Conservation (phyloP, 2,797 vertebrate species). For the Denticeps clupeoides region DNA sequence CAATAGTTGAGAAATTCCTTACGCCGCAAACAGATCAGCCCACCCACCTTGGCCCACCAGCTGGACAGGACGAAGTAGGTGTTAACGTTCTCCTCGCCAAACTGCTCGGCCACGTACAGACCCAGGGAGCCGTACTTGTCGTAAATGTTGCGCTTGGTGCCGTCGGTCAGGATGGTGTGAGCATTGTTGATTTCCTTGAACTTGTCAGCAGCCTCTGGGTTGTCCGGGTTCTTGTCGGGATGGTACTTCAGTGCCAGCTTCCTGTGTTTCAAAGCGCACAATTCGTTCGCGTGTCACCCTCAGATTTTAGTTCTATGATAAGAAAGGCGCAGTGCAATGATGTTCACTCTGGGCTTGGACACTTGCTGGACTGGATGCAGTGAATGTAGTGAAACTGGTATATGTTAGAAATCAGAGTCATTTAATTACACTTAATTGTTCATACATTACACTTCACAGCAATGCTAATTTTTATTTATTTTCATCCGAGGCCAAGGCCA, state of each 20-base stretch:
- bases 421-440: too few relatives aligned
- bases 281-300: neutral
- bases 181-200: slow-evolving; percentile 99
- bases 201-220: slow-evolving; percentile 91
- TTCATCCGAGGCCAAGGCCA: too few relatives aligned
- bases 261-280: slow-evolving; percentile 46
- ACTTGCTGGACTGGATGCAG: too few relatives aligned
- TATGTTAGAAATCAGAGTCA: too few relatives aligned
- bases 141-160: slow-evolving; percentile 94
- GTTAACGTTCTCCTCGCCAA: slow-evolving; percentile 97
- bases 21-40: neutral
- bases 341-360: too few relatives aligned
- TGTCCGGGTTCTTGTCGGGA: slow-evolving; percentile 97
- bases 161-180: slow-evolving; percentile 86
- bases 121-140: slow-evolving; percentile 97
- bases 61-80: slow-evolving; percentile 98
- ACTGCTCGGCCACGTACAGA: slow-evolving; percentile 96
- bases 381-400: too few relatives aligned
- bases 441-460: too few relatives aligned
- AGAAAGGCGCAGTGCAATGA: too few relatives aligned
- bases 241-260: slow-evolving; percentile 96
- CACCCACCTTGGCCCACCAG: slow-evolving; percentile 97
- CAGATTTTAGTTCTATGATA: neutral
- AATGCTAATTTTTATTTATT: too few relatives aligned
- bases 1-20: neutral